Percentiles rank a stretch among this genome's conserved stretches.
Conservation (phyloP, 2,888 invertebrate genomes). For the Microctonus hyperodae region DNA sequence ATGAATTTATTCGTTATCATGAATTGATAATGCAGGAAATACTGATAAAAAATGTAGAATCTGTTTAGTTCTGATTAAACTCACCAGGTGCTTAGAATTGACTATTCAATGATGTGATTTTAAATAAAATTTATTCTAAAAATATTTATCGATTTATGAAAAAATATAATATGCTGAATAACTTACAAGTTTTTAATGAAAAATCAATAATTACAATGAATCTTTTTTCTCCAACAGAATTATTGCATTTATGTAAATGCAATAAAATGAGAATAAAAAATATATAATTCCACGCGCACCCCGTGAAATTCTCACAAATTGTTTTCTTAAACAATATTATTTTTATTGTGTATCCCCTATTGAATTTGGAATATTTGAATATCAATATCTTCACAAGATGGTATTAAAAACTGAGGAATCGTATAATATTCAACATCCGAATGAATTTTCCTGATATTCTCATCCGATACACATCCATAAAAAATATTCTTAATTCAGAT, state of each 20-base stretch:
- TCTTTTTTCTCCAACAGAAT: constrained; percentile 44
- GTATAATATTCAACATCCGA: constrained; percentile 7
- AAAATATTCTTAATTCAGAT: neutral
- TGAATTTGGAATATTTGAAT: constrained; percentile 58
- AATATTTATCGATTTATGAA: neutral
- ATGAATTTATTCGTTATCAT: neutral
- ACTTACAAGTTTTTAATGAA: neutral
- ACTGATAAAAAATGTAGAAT: neutral
- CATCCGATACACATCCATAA: neutral
- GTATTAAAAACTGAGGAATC: constrained; percentile 9
- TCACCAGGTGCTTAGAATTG: neutral
- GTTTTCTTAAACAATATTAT: constrained; percentile 59
- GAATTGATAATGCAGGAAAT: neutral
- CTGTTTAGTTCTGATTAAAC: neutral
- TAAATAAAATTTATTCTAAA: neutral
- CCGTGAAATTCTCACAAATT: constrained; percentile 38
- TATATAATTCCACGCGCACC: constrained; percentile 47
- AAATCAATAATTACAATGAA: constrained; percentile 15
- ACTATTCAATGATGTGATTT: neutral
- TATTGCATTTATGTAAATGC: constrained; percentile 56
- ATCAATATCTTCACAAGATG: constrained; percentile 44
- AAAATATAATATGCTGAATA: neutral
- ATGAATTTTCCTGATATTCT: neutral
- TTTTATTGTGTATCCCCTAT: constrained; percentile 51
- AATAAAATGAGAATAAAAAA: constrained; percentile 16